phyloP scores from a whole-genome alignment of 2,888 invertebrate species.

The Herminia tarsipennalis region DNA sequence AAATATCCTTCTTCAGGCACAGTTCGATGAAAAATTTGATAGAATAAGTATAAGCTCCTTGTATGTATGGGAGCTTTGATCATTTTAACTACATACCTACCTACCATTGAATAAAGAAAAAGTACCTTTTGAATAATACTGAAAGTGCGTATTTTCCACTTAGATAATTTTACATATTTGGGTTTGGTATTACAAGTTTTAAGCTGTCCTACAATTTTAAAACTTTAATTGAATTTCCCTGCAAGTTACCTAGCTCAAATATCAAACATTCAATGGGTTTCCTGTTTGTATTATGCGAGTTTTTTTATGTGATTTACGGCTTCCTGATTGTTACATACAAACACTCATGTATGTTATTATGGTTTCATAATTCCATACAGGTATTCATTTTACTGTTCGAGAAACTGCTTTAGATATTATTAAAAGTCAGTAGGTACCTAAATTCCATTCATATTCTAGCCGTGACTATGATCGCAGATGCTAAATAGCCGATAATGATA shows the following conservation, averaged over 20 bases:
- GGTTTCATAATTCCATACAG: slow-evolving; percentile 33
- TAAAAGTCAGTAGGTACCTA: background rate
- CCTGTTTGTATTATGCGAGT: slow-evolving; percentile 30
- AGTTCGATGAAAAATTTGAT: too few relatives aligned
- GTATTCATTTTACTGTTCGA: slow-evolving; percentile 17
- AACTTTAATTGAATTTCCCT: slow-evolving; percentile 23
- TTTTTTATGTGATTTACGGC: slow-evolving; percentile 32
- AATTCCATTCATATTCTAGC: too few relatives aligned
- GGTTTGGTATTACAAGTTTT: too few relatives aligned
- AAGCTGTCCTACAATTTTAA: too few relatives aligned
- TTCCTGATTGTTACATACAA: slow-evolving; percentile 37
- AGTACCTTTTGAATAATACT: too few relatives aligned
- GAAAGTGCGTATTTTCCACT: too few relatives aligned
- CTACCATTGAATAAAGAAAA: too few relatives aligned
- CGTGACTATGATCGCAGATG: slow-evolving; percentile 5
- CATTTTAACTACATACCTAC: too few relatives aligned
- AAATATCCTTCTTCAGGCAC: too few relatives aligned
- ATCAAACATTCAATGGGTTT: slow-evolving; percentile 26
- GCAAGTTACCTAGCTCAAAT: slow-evolving; percentile 20
- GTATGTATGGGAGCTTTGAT: too few relatives aligned
- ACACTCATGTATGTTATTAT: slow-evolving; percentile 33
- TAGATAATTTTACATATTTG: too few relatives aligned
- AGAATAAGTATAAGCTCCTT: too few relatives aligned
- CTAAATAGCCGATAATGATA: slow-evolving; percentile 6
- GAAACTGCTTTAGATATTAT: slow-evolving; percentile 13